Evolutionary conservation across 2,797 vertebrate genomes (phyloP).

Genomic region (Protosalanx chinensis): DNA sequence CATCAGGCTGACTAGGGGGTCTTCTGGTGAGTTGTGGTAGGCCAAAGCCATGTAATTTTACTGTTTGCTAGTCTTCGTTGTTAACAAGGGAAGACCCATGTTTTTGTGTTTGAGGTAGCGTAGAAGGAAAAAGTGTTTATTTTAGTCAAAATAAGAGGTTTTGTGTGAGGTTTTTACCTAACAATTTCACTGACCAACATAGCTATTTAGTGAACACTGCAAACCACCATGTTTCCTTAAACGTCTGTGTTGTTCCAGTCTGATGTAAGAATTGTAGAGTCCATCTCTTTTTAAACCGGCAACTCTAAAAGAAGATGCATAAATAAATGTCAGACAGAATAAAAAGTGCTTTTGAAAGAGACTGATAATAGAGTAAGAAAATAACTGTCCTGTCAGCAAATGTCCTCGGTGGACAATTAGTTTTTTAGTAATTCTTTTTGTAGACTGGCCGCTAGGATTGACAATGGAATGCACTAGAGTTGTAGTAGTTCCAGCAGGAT

Average conservation of each 20-base stretch:
- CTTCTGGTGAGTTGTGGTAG: neutral
- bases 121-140: neutral
- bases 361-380: neutral
- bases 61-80: neutral
- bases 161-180: neutral
- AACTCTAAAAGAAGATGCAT: constrained; percentile 17
- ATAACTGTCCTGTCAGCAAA: constrained; percentile 4
- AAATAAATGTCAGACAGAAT: constrained; percentile 15
- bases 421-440: neutral
- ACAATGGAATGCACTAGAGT: neutral
- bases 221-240: constrained; percentile 13
- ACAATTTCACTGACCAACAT: neutral
- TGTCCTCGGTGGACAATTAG: neutral
- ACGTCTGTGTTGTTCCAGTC: constrained; percentile 2
- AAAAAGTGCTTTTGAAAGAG: constrained; percentile 5
- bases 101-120: neutral
- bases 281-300: constrained; percentile 1
- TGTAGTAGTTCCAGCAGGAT: neutral
- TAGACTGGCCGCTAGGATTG: neutral
- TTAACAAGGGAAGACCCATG: neutral
- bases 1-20: neutral
- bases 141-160: neutral
- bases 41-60: neutral
- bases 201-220: neutral
- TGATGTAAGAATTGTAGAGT: neutral